Conservation (phyloP, 1,140 invertebrate species). For the Meloidogyne chitwoodi region DNA sequence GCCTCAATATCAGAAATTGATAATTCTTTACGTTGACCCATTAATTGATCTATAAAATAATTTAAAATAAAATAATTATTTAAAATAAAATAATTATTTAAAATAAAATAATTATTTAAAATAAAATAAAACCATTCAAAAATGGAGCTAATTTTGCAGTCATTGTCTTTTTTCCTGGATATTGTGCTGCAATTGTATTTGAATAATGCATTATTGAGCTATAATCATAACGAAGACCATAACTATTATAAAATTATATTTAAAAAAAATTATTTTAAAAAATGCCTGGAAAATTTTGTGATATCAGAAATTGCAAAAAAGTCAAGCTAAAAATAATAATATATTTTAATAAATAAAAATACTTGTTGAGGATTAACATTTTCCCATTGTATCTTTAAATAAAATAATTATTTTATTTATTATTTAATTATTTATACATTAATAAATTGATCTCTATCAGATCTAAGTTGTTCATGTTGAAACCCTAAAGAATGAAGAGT, state of each 20-base stretch:
- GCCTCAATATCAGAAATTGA: constrained; percentile 39
- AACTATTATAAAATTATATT: constrained; percentile 17
- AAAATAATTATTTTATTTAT: not conserved
- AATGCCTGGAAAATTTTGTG: constrained; percentile 46
- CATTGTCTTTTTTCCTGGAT: constrained; percentile 44
- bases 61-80: constrained; percentile 1
- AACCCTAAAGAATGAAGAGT: constrained; percentile 60
- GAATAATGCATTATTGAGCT: constrained; percentile 52
- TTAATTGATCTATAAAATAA: constrained; percentile 30
- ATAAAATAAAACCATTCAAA: constrained; percentile 22
- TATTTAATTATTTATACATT: too few species aligned
- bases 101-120: not conserved
- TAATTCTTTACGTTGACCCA: constrained; percentile 48
- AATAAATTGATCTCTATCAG: constrained; percentile 64
- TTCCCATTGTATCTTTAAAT: constrained; percentile 60
- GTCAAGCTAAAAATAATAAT: constrained; percentile 44
- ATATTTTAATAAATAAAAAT: not conserved
- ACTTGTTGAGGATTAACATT: constrained; percentile 63
- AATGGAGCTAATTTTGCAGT: constrained; percentile 43
- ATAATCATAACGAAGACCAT: constrained; percentile 48
- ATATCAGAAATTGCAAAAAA: constrained; percentile 53
- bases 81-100: not conserved
- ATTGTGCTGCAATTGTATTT: constrained; percentile 24
- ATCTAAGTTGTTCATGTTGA: constrained; percentile 65
- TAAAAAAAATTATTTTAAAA: not conserved